These are phyloP conservation scores for Macropus fuliginosus DNA, from an alignment of 2,797 vertebrate genomes.

Conservation along the genomic window DNA sequence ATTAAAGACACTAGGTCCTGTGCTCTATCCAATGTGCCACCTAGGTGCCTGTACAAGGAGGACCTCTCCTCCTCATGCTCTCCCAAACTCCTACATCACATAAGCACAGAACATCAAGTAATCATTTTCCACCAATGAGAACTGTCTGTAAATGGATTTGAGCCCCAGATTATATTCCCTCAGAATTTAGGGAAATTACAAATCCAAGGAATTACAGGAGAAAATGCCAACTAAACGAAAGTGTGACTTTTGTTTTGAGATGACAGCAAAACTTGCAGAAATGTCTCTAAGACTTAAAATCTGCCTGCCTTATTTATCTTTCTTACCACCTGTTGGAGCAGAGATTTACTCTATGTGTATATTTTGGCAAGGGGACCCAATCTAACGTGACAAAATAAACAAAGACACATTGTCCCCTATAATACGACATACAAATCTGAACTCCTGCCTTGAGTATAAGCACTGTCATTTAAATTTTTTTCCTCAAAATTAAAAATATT, in stretches of 20 bases:
- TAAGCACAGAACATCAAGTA: neutral
- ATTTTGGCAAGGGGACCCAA: neutral
- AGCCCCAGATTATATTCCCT: neutral
- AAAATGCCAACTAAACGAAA: neutral
- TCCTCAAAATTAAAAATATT: conserved; percentile 79
- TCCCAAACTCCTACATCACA: neutral
- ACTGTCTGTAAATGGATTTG: neutral
- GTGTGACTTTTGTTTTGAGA: neutral
- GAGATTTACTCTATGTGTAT: neutral
- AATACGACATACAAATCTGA: rapidly evolving
- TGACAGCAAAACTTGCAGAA: neutral
- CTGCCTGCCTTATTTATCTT: rapidly evolving
- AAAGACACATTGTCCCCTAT: neutral
- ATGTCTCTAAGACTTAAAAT: neutral
- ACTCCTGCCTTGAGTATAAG: neutral
- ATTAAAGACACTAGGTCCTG: neutral
- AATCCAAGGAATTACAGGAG: conserved; percentile 17
- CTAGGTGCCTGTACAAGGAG: neutral
- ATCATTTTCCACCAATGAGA: neutral
- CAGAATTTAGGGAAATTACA: neutral
- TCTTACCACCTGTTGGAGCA: neutral
- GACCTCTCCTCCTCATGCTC: neutral
- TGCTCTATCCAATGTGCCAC: neutral
- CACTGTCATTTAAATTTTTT: conserved; percentile 18
- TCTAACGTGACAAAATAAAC: neutral